These are phyloP conservation scores for Paratrypauchen microcephalus DNA, from an alignment of 2,797 vertebrate species.

Conservation along the genomic window DNA sequence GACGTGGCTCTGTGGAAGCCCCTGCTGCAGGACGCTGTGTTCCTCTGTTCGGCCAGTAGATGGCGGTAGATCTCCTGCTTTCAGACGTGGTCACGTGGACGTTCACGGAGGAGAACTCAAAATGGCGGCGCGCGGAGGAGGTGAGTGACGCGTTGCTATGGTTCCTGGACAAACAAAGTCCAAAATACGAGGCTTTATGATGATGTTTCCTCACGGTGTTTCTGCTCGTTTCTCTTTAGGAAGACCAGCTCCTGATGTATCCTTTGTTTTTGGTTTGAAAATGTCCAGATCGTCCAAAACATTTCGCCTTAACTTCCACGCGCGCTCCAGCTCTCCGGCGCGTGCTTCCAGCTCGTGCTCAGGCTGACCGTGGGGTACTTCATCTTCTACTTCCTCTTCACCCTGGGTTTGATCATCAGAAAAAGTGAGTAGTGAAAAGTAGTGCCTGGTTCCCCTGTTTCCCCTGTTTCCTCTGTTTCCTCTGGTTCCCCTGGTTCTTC, in stretches of 20 bases:
- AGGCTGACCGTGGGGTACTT: conserved; percentile 72
- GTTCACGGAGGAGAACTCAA: conserved; percentile 30
- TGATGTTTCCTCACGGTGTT: not conserved
- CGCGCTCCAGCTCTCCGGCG: conserved; percentile 74
- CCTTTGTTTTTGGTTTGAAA: conserved; percentile 42
- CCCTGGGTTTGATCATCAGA: conserved; percentile 77
- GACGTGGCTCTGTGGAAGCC: no score
- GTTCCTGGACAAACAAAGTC: conserved; percentile 28
- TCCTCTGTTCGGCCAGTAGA: conserved; percentile 37
- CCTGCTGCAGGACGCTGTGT: no score
- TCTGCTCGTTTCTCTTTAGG: conserved; percentile 31
- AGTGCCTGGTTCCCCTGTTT: no score
- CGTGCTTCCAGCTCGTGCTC: conserved; percentile 81
- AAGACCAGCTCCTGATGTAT: conserved; percentile 48
- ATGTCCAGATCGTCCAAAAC: not conserved
- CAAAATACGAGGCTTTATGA: not conserved
- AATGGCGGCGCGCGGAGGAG: conserved; percentile 59
- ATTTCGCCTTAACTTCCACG: conserved; percentile 33
- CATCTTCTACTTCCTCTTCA: conserved; percentile 79
- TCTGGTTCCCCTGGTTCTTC: no score
- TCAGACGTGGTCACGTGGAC: no score
- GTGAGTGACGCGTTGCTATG: conserved; percentile 70
- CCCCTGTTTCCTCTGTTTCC: no score
- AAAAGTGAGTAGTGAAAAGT: conserved; percentile 81
- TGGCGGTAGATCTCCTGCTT: conserved; percentile 12